Evolutionary conservation across 2,113 vertebrate genomes (phyloP), one percentile per base, ranked within the genome.

Genomic region (Ochotona curzoniae): DNA sequence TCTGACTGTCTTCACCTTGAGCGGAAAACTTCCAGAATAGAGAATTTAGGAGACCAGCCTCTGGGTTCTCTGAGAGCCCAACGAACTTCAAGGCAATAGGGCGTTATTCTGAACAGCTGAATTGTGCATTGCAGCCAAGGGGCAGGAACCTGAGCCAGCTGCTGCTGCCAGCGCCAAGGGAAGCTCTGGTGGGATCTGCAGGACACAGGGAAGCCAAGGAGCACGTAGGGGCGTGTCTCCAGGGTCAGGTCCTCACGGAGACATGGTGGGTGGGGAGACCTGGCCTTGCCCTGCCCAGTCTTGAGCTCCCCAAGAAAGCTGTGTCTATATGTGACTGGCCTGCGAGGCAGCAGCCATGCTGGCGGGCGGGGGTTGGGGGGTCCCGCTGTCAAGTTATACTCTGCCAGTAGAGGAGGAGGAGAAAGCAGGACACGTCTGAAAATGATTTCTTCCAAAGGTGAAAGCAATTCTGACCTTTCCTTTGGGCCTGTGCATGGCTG

Each of bases 171-270:
- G 70, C 49, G 95, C 95, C 89, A 93, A 93, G 96, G 96, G 97
- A 97, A 97, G 97, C 96, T 96, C 97, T 97, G 96, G 94, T 54
- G 89, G 85, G 97, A 90, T 47, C 0, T 23, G 81, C 92, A 87
- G 35, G 54, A 75, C 85, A 93, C 26, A 78, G 83, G 75, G 73
- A 60, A 78, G 83, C 32, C 81, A 94, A 61, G 76, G 44, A 94
- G 64, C 78, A 92, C 32, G 63, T 75, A 60, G 67, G 92, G 47
- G 0, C 70, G 11, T 21, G 61, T 78, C 60, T 94, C 81, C 71
- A 64, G 0, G 0, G 76, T 3, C 70, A 93, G 64, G 47, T 18
- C 8, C 84, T 73, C 66, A 63, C 67, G 38, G 38, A 44, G 38
- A 44, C 38, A 44, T 44, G 38, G 6, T 44, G 38, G 21, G 63